phyloP scores from a whole-genome alignment of 2,888 invertebrate genomes.

The Acronicta leporina region DNA sequence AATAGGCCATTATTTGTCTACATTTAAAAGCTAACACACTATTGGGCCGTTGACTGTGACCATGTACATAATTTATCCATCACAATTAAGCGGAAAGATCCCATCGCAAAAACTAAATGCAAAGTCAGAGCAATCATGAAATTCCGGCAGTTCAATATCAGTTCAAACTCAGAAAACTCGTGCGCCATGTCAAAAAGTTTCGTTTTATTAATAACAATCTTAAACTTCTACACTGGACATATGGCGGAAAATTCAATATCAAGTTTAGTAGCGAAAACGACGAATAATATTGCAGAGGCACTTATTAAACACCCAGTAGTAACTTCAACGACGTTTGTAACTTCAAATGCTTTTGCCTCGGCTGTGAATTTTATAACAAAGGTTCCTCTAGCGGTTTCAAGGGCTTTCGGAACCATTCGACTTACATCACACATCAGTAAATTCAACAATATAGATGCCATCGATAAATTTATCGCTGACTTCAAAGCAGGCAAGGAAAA shows the following conservation, averaged over 20 bases:
- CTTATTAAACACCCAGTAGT: conserved; percentile 49
- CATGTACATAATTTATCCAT: conserved; percentile 28
- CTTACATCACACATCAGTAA: conserved; percentile 56
- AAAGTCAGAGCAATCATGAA: conserved; percentile 57
- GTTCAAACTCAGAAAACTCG: conserved; percentile 49
- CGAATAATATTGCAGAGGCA: conserved; percentile 12
- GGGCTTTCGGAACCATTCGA: conserved; percentile 48
- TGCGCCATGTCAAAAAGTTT: conserved; percentile 50
- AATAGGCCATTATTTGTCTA: too few relatives aligned
- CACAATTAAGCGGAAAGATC: conserved; percentile 57
- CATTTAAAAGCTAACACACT: not conserved
- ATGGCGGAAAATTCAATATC: conserved; percentile 19
- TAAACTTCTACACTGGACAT: conserved; percentile 7
- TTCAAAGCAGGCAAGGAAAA: conserved; percentile 61
- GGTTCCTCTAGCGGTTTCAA: conserved; percentile 57
- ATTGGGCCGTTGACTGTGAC: conserved; percentile 18
- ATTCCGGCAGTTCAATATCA: conserved; percentile 56
- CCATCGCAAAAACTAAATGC: conserved; percentile 49
- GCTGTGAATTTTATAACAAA: conserved; percentile 38
- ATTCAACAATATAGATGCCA: conserved; percentile 57
- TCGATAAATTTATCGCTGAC: conserved; percentile 58
- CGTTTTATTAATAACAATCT: conserved; percentile 24
- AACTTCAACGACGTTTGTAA: conserved; percentile 42
- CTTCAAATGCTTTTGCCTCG: conserved; percentile 56
- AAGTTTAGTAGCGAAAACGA: conserved; percentile 14